Percentiles rank a stretch among this genome's conserved stretches.
Conservation (phyloP, 2,888 invertebrate species). For the Rhaphigaster nebulosa region DNA sequence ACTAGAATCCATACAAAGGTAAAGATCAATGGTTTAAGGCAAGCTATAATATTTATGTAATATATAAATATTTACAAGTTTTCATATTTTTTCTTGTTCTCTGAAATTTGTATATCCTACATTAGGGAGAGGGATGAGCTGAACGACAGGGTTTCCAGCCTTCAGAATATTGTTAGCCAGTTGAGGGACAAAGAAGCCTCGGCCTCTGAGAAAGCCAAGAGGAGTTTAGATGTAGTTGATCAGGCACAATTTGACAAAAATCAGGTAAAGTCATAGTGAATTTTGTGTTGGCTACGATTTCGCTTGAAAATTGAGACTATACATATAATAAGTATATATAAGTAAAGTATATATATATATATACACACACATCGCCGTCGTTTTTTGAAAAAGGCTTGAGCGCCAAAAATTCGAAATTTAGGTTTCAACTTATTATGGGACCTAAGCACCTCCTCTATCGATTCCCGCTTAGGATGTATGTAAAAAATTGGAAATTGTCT, state of each 20-base stretch:
- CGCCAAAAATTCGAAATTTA: too few species aligned
- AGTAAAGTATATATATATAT: too few species aligned
- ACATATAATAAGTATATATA: too few species aligned
- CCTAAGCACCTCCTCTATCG: too few species aligned
- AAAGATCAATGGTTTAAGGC: conserved; percentile 45
- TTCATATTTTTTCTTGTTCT: neutral
- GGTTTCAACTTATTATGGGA: too few species aligned
- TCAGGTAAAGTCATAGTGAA: conserved; percentile 64
- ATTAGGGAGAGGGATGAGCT: conserved; percentile 77
- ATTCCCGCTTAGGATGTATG: too few species aligned
- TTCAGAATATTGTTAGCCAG: conserved; percentile 77
- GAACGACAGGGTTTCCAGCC: conserved; percentile 78
- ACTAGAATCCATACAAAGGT: conserved; percentile 80
- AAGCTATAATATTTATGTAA: neutral
- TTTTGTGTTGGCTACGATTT: neutral
- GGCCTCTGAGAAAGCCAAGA: conserved; percentile 76
- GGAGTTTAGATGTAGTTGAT: conserved; percentile 79
- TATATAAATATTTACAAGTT: neutral
- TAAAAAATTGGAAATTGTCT: too few species aligned
- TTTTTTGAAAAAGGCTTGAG: too few species aligned
- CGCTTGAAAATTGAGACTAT: too few species aligned
- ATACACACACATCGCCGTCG: too few species aligned
- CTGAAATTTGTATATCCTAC: neutral
- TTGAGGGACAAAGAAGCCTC: conserved; percentile 76
- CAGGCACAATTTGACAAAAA: conserved; percentile 84